Evolutionary conservation across 2,888 invertebrate species (phyloP).

Genomic region (Uloborus plumipes): DNA sequence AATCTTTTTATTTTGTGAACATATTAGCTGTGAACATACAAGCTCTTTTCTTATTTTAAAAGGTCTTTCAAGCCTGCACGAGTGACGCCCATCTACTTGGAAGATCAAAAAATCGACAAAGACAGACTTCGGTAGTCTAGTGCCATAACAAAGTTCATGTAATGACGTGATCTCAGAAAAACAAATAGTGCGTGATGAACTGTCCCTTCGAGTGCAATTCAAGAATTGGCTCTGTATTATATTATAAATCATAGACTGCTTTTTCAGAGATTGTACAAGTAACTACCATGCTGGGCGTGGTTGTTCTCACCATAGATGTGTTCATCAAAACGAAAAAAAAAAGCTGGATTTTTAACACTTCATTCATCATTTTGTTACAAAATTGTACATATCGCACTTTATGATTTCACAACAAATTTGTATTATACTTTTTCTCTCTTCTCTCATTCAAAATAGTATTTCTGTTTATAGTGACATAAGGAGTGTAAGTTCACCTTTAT

Average conservation of each 20-base stretch:
- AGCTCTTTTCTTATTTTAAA: conserved; percentile 44
- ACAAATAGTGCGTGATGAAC: background rate
- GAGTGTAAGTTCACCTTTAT: too few relatives aligned
- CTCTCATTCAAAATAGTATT: too few relatives aligned
- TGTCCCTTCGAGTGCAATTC: background rate
- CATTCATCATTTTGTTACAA: too few relatives aligned
- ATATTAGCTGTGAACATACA: background rate
- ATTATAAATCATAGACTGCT: background rate
- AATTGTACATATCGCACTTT: background rate
- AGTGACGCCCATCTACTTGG: conserved; percentile 71
- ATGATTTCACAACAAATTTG: background rate
- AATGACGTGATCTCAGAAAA: background rate
- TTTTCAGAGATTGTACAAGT: background rate
- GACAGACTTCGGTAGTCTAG: conserved; percentile 63
- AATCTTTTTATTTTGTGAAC: too few relatives aligned
- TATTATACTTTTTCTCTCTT: too few relatives aligned
- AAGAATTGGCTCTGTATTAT: background rate
- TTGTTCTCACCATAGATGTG: conserved; percentile 4
- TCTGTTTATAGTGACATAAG: too few relatives aligned
- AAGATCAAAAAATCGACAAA: conserved; percentile 69
- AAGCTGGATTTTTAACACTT: too few relatives aligned
- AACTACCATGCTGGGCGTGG: conserved; percentile 23
- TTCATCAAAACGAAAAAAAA: background rate
- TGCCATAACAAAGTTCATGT: conserved; percentile 33
- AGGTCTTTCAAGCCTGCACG: conserved; percentile 71